Evolutionary conservation across 1,140 invertebrate genomes (phyloP).

Genomic region (Coenobita brevimanus): DNA sequence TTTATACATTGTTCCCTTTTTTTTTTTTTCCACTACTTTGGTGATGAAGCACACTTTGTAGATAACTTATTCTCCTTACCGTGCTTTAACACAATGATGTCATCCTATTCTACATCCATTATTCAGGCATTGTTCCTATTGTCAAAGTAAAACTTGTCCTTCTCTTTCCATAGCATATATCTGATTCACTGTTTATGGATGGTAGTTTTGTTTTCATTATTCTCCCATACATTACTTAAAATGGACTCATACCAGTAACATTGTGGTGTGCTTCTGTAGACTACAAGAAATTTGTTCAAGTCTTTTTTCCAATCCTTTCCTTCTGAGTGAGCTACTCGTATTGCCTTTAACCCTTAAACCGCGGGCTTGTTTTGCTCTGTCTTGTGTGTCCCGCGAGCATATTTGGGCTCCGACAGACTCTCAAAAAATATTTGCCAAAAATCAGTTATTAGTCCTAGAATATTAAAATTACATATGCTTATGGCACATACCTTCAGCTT

Average conservation of each 20-base stretch:
- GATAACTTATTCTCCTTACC: not conserved
- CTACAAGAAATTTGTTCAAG: not conserved
- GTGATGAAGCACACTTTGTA: not conserved
- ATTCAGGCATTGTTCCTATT: not conserved
- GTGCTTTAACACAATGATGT: not conserved
- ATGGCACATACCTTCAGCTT: too few species aligned
- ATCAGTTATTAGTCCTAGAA: too few species aligned
- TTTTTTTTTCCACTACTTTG: not conserved
- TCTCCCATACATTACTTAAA: not conserved
- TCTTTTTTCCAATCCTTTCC: conserved; percentile 12
- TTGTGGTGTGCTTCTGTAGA: not conserved
- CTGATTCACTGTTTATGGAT: not conserved
- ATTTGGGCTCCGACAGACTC: too few species aligned
- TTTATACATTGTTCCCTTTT: not conserved
- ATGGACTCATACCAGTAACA: not conserved
- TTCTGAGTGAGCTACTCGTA: not conserved
- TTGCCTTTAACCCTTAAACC: too few species aligned
- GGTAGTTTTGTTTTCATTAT: not conserved
- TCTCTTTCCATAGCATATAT: not conserved
- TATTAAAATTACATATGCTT: too few species aligned
- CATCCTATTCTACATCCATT: not conserved
- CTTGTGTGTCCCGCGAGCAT: too few species aligned
- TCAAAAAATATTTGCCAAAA: too few species aligned
- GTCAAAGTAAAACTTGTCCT: not conserved
- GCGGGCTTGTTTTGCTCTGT: too few species aligned